Base-by-base conservation (phyloP, 2,888 invertebrate species). In the Melanostoma scalare region DNA sequence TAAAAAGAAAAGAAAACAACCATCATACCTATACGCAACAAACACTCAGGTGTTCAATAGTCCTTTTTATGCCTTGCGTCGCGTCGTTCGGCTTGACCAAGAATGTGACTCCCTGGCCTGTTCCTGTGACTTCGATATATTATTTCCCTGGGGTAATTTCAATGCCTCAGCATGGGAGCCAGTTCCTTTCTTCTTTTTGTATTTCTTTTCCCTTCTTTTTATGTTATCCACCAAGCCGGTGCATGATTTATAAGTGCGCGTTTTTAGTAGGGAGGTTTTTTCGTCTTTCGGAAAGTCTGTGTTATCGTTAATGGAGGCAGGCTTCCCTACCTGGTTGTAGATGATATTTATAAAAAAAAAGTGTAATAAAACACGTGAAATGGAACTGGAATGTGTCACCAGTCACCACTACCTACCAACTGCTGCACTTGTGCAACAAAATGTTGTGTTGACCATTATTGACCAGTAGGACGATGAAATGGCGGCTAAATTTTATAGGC, bases 101-200 rank as follows among this genome's bases (percentile, higher is more conserved):
- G 80, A 81, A 77, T 82, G 63, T 71, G 81, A 81, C 67, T 81
- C 55, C 65, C 48, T 76, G 76, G 67, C 1, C 61, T 35, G 63
- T 50, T 76, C 38, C 46, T 46, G 58, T 75, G 63, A 74, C 80
- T 67, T 69, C 58, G 65, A 75, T 20, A 20, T 20, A 20, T 20
- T 20, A 20, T 71, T 71, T 78, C 78, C 84, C 69, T 71, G 78
- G 74, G 78, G 58, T n/a, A 52, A 67, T 79, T 81, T 84, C 74
- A 84, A 84, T 84, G 71, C 71, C 84, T 78, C 78, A 84, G 84
- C 78, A 75, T 68, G 84, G 71, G 67, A 74, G 53, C 68, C 20
- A 20, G 20, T 20, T 20, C 20, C 6, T 33, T 6, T 55, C 35
- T 71, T 78, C 56, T 53, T 75, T 56, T 53, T 46, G 0, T 50